Evolutionary conservation across 2,888 invertebrate genomes (phyloP).

Genomic region (Didymodactylos carnosus): DNA sequence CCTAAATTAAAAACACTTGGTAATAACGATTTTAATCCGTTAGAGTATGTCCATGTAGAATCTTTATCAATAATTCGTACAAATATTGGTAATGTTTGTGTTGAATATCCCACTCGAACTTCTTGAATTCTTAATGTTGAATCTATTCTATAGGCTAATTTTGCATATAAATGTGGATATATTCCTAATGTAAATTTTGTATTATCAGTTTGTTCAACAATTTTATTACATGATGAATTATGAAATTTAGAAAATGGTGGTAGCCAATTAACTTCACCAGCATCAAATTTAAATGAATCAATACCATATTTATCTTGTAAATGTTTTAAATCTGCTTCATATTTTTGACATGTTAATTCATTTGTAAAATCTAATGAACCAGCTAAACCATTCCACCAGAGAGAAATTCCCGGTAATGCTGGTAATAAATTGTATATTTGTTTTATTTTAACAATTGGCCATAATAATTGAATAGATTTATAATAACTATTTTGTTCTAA

Average conservation of each 20-base stretch:
- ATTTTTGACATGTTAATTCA: slow-evolving; percentile 58
- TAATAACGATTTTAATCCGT: slow-evolving; percentile 56
- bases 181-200: neutral
- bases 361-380: slow-evolving; percentile 64
- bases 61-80: slow-evolving; percentile 59
- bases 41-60: slow-evolving; percentile 60
- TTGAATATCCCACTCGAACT: slow-evolving; percentile 57
- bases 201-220: neutral
- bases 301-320: slow-evolving; percentile 48
- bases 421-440: neutral
- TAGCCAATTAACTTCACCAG: slow-evolving; percentile 61
- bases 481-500: neutral
- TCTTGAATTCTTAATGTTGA: slow-evolving; percentile 46
- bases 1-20: slow-evolving; percentile 48
- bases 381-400: slow-evolving; percentile 53
- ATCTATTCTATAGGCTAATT: slow-evolving; percentile 1
- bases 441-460: neutral
- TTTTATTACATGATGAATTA: neutral
- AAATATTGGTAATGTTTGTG: slow-evolving; percentile 65
- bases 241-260: slow-evolving; percentile 36
- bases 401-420: slow-evolving; percentile 36
- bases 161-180: slow-evolving; percentile 6
- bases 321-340: slow-evolving; percentile 45
- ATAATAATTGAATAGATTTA: neutral
- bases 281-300: slow-evolving; percentile 68